phyloP scores from a whole-genome alignment of 2,797 vertebrate species.

The Protonibea diacanthus region DNA sequence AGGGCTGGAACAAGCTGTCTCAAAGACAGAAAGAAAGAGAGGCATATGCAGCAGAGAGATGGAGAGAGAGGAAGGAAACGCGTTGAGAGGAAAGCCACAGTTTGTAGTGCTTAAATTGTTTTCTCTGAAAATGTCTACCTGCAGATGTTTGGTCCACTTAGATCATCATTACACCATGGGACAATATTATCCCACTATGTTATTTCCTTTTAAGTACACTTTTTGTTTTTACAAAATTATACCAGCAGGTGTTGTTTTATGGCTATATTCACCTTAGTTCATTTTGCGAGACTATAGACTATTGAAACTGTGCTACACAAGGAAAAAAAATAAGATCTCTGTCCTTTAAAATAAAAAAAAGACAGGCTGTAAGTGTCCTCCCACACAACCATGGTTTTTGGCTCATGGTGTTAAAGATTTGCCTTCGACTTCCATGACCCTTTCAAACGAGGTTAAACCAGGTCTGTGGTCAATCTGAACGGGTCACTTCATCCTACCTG shows the following conservation, averaged over 20 bases:
- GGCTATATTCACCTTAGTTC: not conserved
- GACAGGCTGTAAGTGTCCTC: not conserved
- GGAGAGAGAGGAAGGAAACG: not conserved
- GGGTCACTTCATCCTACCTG: not conserved
- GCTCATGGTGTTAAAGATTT: not conserved
- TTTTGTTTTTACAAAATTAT: not conserved
- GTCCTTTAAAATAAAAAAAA: not conserved
- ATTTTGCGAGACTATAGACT: not conserved
- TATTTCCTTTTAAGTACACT: not conserved
- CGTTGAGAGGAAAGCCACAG: not conserved
- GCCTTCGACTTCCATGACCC: not conserved
- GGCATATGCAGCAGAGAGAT: not conserved
- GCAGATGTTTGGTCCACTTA: slow-evolving; percentile 19
- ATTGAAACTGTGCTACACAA: not conserved
- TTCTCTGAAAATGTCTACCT: slow-evolving; percentile 5
- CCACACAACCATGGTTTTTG: not conserved
- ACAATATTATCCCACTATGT: not conserved
- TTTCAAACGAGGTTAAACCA: not conserved
- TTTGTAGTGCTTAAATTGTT: slow-evolving; percentile 6
- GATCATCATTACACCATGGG: not conserved
- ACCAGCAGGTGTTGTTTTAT: not conserved
- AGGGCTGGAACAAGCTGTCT: slow-evolving; percentile 10
- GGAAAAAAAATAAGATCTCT: not conserved
- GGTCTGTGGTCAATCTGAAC: not conserved
- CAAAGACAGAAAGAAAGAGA: not conserved